Base-by-base conservation (phyloP, 2,888 invertebrate genomes). In the Acleris laterana region DNA sequence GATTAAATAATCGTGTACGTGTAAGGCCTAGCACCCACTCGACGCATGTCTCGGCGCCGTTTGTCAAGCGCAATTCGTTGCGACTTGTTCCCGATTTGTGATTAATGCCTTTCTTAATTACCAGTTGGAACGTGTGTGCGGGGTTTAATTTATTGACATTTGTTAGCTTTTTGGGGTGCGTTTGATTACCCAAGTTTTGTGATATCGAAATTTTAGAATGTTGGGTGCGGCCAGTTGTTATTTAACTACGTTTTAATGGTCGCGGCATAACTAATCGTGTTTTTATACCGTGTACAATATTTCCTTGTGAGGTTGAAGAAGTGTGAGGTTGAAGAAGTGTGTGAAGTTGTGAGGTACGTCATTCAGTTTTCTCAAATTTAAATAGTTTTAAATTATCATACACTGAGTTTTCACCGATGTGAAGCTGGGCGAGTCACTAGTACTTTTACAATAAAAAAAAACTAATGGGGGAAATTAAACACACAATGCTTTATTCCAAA, bases 101-200 rank as follows among this genome's bases (percentile, higher is more conserved):
- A 93, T 93, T 90, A 92, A 93, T 93, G 91, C 77, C 72, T 89
- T 90, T 90, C 91, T 90, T 93, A 92, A 93, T 93, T 93, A 91
- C 90, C 80, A 88, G 88, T 88, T 88, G 89, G 87, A 87, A 86
- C 78, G 81, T 69, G 60, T 68, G 60, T 50, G 55, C 73, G 73
- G 73, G 80, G 76, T 76, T 79, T 89, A 90, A 91, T 91, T 90
- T 90, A 90, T 92, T 86, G 89, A 89, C 89, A 84, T 89, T 89
- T 81, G 80, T 76, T 75, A 77, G 75, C 78, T 75, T 82, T 83
- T 78, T 72, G 75, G 82, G 81, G 72, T 74, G 77, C 72, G 74
- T 72, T 76, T 76, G 78, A 77, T 81, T 78, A 71, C 77, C 62
- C 56, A 72, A 74, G 69, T 70, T 72, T 76, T 71, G 70, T 46